Percentiles rank a stretch among this genome's conserved stretches.
phyloP scores from a whole-genome alignment of 2,113 vertebrate genomes.

The Zonotrichia leucophrys region DNA sequence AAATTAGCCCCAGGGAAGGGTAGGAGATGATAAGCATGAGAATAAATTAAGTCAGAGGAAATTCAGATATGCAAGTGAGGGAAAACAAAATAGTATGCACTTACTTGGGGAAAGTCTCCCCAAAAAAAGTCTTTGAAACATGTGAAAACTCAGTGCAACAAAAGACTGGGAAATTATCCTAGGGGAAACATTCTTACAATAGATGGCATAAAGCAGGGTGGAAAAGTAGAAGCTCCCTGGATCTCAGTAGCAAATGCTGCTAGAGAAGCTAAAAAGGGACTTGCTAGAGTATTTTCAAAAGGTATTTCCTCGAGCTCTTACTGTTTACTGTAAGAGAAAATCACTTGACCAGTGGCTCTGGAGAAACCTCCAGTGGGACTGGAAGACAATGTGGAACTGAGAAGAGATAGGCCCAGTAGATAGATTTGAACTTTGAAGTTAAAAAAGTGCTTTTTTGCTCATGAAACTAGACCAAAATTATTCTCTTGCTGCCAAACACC shows the following conservation, averaged over 20 bases:
- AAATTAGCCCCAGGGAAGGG: neutral
- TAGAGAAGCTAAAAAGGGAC: neutral
- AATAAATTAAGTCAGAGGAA: neutral
- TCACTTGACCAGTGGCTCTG: neutral
- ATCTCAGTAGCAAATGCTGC: neutral
- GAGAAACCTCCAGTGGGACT: neutral
- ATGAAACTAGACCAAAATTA: neutral
- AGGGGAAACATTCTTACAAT: neutral
- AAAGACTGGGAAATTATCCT: neutral
- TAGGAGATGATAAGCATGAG: neutral
- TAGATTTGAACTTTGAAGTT: neutral
- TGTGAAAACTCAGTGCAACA: neutral
- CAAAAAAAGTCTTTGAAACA: neutral
- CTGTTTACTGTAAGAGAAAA: neutral
- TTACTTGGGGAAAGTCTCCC: neutral
- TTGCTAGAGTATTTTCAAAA: neutral
- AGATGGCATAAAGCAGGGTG: neutral
- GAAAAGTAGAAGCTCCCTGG: neutral
- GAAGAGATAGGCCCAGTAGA: neutral
- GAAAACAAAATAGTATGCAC: neutral
- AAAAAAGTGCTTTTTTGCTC: neutral
- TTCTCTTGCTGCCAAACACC: neutral
- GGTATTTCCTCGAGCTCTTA: neutral
- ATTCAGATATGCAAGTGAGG: neutral
- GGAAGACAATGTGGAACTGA: neutral